Conservation (phyloP, 53 echinoderm and acorn worm species). For the Hippasteria phrygiana region DNA sequence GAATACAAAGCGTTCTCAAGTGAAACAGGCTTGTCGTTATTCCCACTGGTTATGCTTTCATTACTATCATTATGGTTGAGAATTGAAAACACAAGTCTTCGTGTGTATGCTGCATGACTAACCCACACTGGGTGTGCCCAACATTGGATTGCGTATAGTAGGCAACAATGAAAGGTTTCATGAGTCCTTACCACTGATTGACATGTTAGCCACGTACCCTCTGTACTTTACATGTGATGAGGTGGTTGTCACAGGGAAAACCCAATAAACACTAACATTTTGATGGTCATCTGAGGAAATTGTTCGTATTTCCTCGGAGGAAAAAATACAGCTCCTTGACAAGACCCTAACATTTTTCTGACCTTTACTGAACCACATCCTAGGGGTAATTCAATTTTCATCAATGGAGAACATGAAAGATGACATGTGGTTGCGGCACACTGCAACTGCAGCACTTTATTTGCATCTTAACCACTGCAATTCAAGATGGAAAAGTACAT, state of each 20-base stretch:
- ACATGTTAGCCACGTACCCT: background rate
- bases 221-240: background rate
- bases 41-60: background rate
- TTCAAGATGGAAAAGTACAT: too few species aligned
- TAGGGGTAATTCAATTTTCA: conserved; percentile 11
- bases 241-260: background rate
- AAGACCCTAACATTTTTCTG: background rate
- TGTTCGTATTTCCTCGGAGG: conserved; percentile 27
- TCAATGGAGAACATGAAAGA: background rate
- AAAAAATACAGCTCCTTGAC: conserved; percentile 1
- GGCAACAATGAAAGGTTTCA: background rate
- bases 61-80: background rate
- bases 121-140: background rate
- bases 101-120: background rate
- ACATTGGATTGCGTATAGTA: background rate
- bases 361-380: conserved; percentile 15
- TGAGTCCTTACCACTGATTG: background rate
- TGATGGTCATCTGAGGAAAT: conserved; percentile 32
- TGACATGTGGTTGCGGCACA: background rate
- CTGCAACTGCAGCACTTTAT: background rate
- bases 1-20: background rate
- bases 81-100: background rate
- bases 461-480: background rate
- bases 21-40: background rate
- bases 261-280: background rate